These are phyloP conservation scores for Anthoptus insignis DNA, from an alignment of 2,888 invertebrate species.

Conservation along the genomic window DNA sequence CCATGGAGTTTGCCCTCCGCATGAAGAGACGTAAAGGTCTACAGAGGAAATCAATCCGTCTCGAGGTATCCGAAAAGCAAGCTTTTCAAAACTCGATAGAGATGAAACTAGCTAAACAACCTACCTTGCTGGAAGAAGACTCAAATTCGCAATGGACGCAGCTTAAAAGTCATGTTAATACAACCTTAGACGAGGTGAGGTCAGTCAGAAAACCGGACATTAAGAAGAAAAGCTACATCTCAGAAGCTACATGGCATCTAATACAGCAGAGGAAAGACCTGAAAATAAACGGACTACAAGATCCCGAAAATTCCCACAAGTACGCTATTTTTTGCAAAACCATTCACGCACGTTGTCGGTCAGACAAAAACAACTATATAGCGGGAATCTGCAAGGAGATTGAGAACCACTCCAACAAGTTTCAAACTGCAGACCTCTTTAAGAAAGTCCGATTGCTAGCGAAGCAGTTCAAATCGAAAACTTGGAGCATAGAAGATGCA, in stretches of 20 bases:
- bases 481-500: neutral
- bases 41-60: too few relatives aligned
- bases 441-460: neutral
- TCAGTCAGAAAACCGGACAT: neutral
- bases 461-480: neutral
- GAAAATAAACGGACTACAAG: neutral
- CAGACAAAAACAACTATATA: neutral
- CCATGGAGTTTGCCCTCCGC: too few relatives aligned
- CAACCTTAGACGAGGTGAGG: too few relatives aligned
- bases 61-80: too few relatives aligned
- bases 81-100: too few relatives aligned
- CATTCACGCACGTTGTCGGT: neutral
- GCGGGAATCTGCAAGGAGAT: neutral
- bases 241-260: too few relatives aligned
- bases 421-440: constrained; percentile 2
- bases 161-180: too few relatives aligned
- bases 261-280: neutral
- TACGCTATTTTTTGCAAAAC: neutral
- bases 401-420: neutral
- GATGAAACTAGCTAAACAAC: too few relatives aligned
- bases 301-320: neutral
- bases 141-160: too few relatives aligned
- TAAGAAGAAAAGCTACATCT: too few relatives aligned
- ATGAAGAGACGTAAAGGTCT: too few relatives aligned
- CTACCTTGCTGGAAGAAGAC: too few relatives aligned